These are phyloP conservation scores for Montipora efflorescens DNA, from an alignment of 64 coral and sea anemone species.

Conservation along the genomic window DNA sequence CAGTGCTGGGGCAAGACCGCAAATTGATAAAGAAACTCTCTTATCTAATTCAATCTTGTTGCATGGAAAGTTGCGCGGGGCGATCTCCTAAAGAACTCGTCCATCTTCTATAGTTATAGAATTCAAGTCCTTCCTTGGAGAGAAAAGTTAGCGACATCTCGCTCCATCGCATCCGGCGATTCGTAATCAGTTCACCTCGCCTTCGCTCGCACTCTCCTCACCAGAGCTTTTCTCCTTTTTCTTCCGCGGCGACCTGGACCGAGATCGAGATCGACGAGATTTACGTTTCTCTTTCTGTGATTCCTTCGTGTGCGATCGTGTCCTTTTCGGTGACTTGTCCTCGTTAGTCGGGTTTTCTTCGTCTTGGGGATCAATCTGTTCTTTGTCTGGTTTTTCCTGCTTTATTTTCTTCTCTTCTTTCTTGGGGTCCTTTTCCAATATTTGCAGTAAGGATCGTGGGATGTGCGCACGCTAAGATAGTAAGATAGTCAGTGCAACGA, in stretches of 20 bases:
- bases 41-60: too few relatives aligned
- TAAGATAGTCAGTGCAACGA: too few relatives aligned
- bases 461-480: slow-evolving; percentile 85
- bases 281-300: slow-evolving; percentile 74
- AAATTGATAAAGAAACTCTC: too few relatives aligned
- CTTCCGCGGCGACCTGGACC: slow-evolving; percentile 83
- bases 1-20: too few relatives aligned
- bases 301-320: slow-evolving; percentile 74
- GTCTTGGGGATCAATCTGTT: slow-evolving; percentile 88
- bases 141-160: background rate
- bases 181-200: slow-evolving; percentile 53
- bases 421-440: slow-evolving; percentile 90
- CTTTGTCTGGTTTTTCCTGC: slow-evolving; percentile 81
- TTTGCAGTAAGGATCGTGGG: slow-evolving; percentile 88
- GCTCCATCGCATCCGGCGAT: background rate
- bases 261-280: slow-evolving; percentile 77
- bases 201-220: slow-evolving; percentile 80
- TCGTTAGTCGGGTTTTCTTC: slow-evolving; percentile 57
- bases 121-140: background rate
- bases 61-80: too few relatives aligned
- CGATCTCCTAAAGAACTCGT: too few relatives aligned
- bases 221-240: slow-evolving; percentile 72
- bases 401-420: slow-evolving; percentile 70
- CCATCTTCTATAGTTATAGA: background rate
- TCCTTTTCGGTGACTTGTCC: slow-evolving; percentile 76